Evolutionary conservation across 2,797 vertebrate genomes (phyloP).

Genomic region (Pantherophis alleghaniensis): DNA sequence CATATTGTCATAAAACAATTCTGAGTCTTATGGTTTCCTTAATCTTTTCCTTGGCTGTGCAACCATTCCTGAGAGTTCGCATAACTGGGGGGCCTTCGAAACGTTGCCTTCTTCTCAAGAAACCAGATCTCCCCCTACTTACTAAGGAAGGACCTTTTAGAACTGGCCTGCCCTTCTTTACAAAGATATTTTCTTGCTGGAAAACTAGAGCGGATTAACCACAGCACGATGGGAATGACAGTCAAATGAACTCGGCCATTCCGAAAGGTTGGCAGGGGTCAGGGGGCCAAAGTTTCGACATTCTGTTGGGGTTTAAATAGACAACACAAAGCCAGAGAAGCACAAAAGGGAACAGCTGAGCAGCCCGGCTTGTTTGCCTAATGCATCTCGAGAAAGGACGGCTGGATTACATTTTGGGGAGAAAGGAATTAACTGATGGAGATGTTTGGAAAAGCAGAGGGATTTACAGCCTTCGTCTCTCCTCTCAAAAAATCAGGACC

Average conservation of each 20-base stretch:
- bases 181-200: not conserved
- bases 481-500: not conserved
- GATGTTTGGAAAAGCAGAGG: not conserved
- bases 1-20: too few species aligned
- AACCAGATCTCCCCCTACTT: not conserved
- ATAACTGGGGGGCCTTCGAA: not conserved
- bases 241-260: not conserved
- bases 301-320: not conserved
- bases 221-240: fast-evolving
- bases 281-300: not conserved
- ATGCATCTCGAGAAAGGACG: not conserved
- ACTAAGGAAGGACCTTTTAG: not conserved
- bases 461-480: not conserved
- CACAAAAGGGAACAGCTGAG: slow-evolving; percentile 12
- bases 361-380: not conserved
- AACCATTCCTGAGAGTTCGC: not conserved
- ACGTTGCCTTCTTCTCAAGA: not conserved
- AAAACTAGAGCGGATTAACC: not conserved
- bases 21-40: not conserved
- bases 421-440: not conserved
- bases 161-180: not conserved
- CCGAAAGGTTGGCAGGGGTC: slow-evolving; percentile 1
- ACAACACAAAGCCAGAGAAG: slow-evolving; percentile 3
- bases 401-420: not conserved
- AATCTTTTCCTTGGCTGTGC: not conserved